A percentile compares a stretch with the other conserved stretches of the same genome.
phyloP scores from a whole-genome alignment of 2,797 vertebrate genomes.

The Lagodon rhomboides region DNA sequence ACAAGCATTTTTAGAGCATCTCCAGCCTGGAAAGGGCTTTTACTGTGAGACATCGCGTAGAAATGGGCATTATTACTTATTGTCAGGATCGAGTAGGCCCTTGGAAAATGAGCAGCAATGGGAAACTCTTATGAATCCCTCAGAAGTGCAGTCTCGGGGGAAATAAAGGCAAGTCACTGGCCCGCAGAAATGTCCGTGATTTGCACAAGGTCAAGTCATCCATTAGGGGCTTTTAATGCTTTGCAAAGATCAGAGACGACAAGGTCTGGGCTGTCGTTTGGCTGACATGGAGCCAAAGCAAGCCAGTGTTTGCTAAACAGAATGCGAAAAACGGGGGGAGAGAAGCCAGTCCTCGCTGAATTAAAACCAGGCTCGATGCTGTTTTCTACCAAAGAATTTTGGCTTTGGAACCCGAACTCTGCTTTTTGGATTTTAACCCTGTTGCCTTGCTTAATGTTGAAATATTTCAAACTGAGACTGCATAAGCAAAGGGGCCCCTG shows the following conservation, averaged over 20 bases:
- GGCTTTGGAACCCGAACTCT: constrained; percentile 41
- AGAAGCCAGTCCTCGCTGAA: constrained; percentile 19
- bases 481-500: constrained; percentile 71
- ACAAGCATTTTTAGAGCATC: constrained; percentile 36
- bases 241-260: constrained; percentile 31
- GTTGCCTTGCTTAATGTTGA: constrained; percentile 53
- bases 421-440: constrained; percentile 48
- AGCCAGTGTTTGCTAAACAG: constrained; percentile 22
- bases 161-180: constrained; percentile 15
- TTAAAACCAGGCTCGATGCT: neutral
- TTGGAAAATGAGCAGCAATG: constrained; percentile 39
- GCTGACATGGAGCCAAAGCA: constrained; percentile 6
- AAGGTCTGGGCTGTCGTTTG: constrained; percentile 40
- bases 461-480: constrained; percentile 78
- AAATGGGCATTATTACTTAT: constrained; percentile 24
- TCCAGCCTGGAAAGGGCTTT: constrained; percentile 6
- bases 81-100: constrained; percentile 13
- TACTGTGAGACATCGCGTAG: constrained; percentile 4
- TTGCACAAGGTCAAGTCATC: constrained; percentile 53
- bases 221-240: constrained; percentile 44
- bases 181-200: constrained; percentile 28
- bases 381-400: constrained; percentile 35
- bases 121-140: constrained; percentile 44
- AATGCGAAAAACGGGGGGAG: neutral
- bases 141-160: constrained; percentile 1